phyloP scores from a whole-genome alignment of 1,140 invertebrate genomes.

The Drosophila miranda region DNA sequence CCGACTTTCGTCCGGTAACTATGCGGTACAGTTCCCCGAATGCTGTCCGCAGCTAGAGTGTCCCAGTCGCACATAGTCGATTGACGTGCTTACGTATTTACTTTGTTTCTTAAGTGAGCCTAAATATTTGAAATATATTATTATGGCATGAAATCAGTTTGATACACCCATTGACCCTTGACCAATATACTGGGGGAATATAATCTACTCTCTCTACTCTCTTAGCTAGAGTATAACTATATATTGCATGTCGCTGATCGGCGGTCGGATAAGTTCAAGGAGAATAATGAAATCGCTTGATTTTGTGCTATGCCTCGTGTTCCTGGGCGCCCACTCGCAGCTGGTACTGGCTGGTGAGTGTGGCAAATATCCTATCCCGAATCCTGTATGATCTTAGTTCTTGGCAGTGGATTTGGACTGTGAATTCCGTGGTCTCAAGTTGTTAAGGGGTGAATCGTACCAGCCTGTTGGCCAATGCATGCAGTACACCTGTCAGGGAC shows the following conservation, averaged over 20 bases:
- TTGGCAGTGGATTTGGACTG: conserved; percentile 40
- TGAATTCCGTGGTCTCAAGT: conserved; percentile 7
- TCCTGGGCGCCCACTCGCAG: conserved; percentile 44
- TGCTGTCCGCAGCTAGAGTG: conserved; percentile 54
- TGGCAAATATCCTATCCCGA: too few relatives aligned
- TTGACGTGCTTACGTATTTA: not conserved
- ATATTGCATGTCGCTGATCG: conserved; percentile 1
- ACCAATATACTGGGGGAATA: not conserved
- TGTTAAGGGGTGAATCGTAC: conserved; percentile 41
- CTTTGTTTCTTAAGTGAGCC: not conserved
- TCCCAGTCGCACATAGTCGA: not conserved
- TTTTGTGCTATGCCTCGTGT: conserved; percentile 58
- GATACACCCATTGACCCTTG: conserved; percentile 17
- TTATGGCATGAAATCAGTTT: not conserved
- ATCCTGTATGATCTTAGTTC: not conserved
- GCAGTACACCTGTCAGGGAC: conserved; percentile 25
- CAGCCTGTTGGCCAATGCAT: conserved; percentile 29
- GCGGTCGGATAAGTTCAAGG: conserved; percentile 7
- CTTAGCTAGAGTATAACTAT: not conserved
- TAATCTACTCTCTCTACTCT: conserved; percentile 11
- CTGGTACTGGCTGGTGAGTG: conserved; percentile 53
- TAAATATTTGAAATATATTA: too few relatives aligned
- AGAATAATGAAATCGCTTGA: conserved; percentile 44
- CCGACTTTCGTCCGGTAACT: conserved; percentile 39
- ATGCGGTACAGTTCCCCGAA: conserved; percentile 41